Percentiles rank a stretch among this genome's conserved stretches.
Evolutionary conservation across 2,113 vertebrate genomes (phyloP).

Genomic region (Platycercus adscitus): DNA sequence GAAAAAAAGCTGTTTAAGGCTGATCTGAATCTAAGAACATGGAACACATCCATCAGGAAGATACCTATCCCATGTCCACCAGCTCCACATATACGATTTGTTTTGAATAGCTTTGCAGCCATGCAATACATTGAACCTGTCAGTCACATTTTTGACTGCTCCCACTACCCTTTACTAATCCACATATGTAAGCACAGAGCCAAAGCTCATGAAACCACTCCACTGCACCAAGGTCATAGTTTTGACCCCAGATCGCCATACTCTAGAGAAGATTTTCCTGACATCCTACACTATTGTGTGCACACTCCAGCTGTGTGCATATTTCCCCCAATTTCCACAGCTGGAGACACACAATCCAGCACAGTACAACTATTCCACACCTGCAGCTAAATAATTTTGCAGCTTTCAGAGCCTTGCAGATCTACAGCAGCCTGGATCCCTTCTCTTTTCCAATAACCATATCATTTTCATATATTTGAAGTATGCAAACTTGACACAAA

Average conservation of each 20-base stretch:
- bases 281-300: background rate
- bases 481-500: background rate
- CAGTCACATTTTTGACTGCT: background rate
- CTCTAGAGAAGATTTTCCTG: background rate
- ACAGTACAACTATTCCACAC: background rate
- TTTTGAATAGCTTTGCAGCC: background rate
- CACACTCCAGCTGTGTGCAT: background rate
- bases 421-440: background rate
- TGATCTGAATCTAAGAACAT: background rate
- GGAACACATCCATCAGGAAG: background rate
- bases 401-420: background rate
- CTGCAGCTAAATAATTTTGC: background rate
- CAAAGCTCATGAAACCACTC: background rate
- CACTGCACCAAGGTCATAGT: background rate
- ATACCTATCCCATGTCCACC: background rate
- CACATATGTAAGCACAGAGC: background rate
- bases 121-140: background rate
- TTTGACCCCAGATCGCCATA: background rate
- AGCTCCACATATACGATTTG: background rate
- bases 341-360: background rate
- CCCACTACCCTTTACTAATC: background rate
- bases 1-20: background rate
- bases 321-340: background rate
- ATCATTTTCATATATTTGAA: background rate
- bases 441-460: background rate